A percentile compares a stretch with the other conserved stretches of the same genome.
Evolutionary conservation across 2,888 invertebrate species (phyloP).

Genomic region (Chydorus sphaericus): DNA sequence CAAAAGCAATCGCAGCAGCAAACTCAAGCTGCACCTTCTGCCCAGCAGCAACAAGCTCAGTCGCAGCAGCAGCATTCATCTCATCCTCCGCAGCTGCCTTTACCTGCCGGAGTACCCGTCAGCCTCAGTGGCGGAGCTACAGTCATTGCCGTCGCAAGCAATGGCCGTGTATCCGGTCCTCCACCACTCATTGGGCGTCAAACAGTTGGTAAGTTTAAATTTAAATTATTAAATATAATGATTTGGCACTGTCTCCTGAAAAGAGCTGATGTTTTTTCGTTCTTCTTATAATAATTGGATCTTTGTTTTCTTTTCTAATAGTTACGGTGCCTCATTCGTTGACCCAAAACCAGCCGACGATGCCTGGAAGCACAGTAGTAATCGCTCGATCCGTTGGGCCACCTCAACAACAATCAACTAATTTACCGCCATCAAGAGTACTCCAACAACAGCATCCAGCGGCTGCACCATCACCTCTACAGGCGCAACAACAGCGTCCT

Average conservation of each 20-base stretch:
- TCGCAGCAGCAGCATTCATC: slow-evolving; percentile 19
- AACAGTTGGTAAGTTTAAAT: background rate
- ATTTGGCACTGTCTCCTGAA: no score
- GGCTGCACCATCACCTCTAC: background rate
- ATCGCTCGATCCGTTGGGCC: slow-evolving; percentile 4
- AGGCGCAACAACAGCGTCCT: background rate
- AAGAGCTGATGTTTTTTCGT: background rate
- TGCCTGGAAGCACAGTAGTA: slow-evolving; percentile 7
- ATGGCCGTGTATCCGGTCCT: background rate
- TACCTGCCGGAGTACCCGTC: slow-evolving; percentile 9
- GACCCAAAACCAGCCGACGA: background rate
- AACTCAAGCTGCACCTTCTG: slow-evolving; percentile 22
- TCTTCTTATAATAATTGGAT: background rate
- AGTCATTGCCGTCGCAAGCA: slow-evolving; percentile 12
- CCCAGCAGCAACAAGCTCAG: slow-evolving; percentile 22
- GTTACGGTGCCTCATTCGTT: background rate
- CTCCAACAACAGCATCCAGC: background rate
- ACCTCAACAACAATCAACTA: background rate
- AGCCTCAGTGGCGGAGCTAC: slow-evolving; percentile 12
- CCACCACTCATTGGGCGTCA: background rate
- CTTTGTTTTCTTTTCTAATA: background rate
- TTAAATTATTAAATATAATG: background rate
- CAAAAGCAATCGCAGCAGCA: slow-evolving; percentile 5
- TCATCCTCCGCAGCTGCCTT: slow-evolving; percentile 18
- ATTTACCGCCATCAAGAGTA: background rate